These are phyloP conservation scores for Pogonophryne albipinna DNA, from an alignment of 2,797 vertebrate genomes.

Conservation along the genomic window DNA sequence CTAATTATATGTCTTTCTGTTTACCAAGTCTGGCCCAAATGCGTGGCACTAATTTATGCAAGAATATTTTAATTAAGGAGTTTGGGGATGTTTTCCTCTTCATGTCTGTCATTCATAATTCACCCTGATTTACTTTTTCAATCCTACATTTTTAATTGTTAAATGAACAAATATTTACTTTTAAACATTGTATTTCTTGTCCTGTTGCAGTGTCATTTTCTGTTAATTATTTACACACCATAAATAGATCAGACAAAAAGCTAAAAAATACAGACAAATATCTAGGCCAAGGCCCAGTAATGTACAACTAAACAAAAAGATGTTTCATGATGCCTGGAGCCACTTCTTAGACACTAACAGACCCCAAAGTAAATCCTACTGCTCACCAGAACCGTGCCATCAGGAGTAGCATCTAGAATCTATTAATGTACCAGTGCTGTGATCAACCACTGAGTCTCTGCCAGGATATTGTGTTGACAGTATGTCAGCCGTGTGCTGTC, in stretches of 20 bases:
- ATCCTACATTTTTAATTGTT: background rate
- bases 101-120: background rate
- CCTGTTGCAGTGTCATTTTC: background rate
- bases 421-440: conserved; percentile 39
- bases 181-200: background rate
- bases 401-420: conserved; percentile 22
- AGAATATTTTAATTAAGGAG: background rate
- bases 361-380: conserved; percentile 26
- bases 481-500: conserved; percentile 59
- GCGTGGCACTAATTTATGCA: background rate
- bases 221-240: background rate
- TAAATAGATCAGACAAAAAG: conserved; percentile 5
- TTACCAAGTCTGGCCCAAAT: background rate
- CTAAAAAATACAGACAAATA: background rate
- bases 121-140: background rate
- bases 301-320: conserved; percentile 3
- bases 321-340: conserved; percentile 10
- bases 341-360: background rate
- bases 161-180: background rate
- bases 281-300: background rate
- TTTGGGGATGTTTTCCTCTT: background rate
- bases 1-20: conserved; percentile 4
- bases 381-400: conserved; percentile 46
- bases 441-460: conserved; percentile 56
- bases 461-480: conserved; percentile 61